Evolutionary conservation across 2,113 vertebrate species (phyloP).

Genomic region (Megaceryle torquata): DNA sequence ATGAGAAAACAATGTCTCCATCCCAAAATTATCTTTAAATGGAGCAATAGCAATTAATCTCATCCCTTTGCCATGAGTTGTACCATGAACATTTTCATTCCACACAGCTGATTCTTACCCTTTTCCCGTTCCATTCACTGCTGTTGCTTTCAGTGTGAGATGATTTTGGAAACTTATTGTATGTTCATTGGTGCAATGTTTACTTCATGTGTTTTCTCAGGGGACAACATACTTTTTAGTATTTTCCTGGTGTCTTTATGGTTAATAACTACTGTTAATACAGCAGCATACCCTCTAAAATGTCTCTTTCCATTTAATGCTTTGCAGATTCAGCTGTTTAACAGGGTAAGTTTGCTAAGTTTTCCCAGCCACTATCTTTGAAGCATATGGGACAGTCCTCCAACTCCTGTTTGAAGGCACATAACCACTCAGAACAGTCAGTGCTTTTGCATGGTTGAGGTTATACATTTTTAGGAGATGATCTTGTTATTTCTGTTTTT

Average conservation of each 20-base stretch:
- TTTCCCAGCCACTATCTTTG: neutral
- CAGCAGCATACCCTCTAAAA: neutral
- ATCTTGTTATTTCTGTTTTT: neutral
- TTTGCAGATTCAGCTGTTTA: neutral
- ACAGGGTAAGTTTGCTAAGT: neutral
- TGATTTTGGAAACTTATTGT: neutral
- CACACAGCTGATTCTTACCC: neutral
- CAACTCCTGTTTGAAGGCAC: neutral
- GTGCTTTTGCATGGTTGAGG: neutral
- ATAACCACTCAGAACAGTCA: neutral
- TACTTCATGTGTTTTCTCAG: neutral
- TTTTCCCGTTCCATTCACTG: neutral
- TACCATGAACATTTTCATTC: neutral
- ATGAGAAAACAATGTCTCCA: neutral
- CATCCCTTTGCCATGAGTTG: neutral
- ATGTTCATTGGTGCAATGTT: neutral
- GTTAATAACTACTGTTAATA: neutral
- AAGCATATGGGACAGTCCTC: neutral
- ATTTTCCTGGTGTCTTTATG: neutral
- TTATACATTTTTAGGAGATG: neutral
- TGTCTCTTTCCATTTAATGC: neutral
- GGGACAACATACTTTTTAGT: neutral
- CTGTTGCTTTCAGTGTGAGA: neutral
- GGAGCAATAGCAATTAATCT: neutral
- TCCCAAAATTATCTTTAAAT: neutral